phyloP scores from a whole-genome alignment of 2,888 invertebrate species.

The Amphiduros pacificus region DNA sequence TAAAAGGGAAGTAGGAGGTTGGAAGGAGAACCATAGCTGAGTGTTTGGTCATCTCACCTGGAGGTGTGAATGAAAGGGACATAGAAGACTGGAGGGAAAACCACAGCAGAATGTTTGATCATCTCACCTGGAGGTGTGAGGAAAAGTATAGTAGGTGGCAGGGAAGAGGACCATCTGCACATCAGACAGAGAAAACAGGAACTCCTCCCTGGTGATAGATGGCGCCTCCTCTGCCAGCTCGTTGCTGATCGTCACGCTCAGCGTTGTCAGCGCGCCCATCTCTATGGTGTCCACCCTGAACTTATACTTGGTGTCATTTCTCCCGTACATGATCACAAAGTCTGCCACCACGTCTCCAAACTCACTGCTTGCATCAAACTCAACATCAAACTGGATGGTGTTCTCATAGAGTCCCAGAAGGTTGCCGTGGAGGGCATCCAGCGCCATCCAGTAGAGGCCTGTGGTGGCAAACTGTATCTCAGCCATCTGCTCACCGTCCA shows the following conservation, averaged over 20 bases:
- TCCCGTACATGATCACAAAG: slow-evolving; percentile 18
- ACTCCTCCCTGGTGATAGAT: slow-evolving; percentile 20
- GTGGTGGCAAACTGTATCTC: slow-evolving; percentile 13
- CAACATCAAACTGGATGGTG: slow-evolving; percentile 5
- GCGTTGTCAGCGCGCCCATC: not conserved
- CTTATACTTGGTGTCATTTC: not conserved
- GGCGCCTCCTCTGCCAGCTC: slow-evolving; percentile 1
- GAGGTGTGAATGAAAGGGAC: no score
- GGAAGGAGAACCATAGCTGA: slow-evolving; percentile 26
- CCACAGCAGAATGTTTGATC: not conserved
- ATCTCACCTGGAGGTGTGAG: slow-evolving; percentile 19
- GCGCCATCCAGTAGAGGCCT: slow-evolving; percentile 19
- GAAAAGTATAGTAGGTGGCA: slow-evolving; percentile 12
- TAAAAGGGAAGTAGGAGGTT: slow-evolving; percentile 10
- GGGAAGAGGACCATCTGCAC: slow-evolving; percentile 27
- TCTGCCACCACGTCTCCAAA: no score
- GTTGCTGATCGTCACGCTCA: slow-evolving; percentile 15
- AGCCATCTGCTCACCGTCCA: slow-evolving; percentile 10
- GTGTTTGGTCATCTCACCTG: no score
- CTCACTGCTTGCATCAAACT: no score
- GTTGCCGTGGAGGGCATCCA: slow-evolving; percentile 22
- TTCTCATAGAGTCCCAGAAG: slow-evolving; percentile 33
- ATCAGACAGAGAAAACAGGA: slow-evolving; percentile 29
- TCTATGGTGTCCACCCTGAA: slow-evolving; percentile 14
- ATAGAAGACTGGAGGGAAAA: no score